Conservation (phyloP, 37 sponge, comb jelly and placozoan genomes). For the Diacarnus erythraeanus region DNA sequence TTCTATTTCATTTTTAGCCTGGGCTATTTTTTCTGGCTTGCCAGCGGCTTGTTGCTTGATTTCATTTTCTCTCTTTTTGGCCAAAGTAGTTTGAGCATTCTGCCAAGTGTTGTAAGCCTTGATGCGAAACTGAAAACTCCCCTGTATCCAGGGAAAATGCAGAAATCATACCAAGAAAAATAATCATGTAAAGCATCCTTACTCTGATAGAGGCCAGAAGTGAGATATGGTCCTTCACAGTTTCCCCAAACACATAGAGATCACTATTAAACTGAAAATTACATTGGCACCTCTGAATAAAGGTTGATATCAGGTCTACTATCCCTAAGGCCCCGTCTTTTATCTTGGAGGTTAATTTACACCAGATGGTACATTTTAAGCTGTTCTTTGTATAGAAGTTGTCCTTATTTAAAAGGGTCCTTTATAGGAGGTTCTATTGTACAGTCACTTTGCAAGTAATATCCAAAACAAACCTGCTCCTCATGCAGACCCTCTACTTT, state of each 20-base stretch:
- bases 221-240: constrained; percentile 86
- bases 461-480: constrained; percentile 61
- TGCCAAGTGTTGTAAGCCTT: constrained; percentile 80
- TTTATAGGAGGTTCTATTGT: no score
- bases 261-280: constrained; percentile 58
- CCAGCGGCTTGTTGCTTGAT: constrained; percentile 77
- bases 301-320: no score
- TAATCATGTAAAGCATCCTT: no score
- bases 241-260: constrained; percentile 89
- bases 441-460: neutral
- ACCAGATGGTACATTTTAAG: no score
- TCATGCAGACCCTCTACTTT: constrained; percentile 83
- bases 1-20: constrained; percentile 72
- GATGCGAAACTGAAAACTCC: constrained; percentile 73
- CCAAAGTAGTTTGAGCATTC: constrained; percentile 75
- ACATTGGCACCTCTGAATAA: no score
- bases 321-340: no score
- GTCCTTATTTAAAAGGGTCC: no score
- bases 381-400: no score
- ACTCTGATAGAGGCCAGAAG: constrained; percentile 85
- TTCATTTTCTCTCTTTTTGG: constrained; percentile 91
- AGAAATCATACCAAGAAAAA: no score
- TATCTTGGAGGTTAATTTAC: no score
- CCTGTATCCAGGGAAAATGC: no score
- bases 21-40: constrained; percentile 87